Evolutionary conservation across 2,888 invertebrate genomes (phyloP), one percentile per base, ranked within the genome.

Genomic region (Halocaridina rubra): DNA sequence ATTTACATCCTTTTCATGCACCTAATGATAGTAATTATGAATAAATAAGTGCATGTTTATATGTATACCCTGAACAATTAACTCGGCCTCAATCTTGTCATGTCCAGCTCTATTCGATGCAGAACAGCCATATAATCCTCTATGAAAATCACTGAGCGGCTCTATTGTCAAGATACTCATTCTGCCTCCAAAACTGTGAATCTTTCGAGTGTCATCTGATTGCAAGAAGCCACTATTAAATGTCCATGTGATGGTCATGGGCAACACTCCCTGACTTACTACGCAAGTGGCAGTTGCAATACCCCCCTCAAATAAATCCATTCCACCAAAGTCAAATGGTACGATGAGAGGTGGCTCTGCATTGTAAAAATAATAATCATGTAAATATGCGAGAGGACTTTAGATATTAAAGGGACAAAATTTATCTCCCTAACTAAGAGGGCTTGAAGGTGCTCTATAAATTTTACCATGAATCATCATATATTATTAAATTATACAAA

Each of bases 91-190:
- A n/a, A 77, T 80, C 61, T 79, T 61, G 57, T 59, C 71, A 16
- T 39, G 30, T 16, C 89, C 89, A 57, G 89, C 89, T 16, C 86
- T 84, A 87, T 89, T 92, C 85, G 89, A 89, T 46, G 91, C 91
- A 33, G 90, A 89, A 86, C 92, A 92, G 3, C 91, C 91, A 89
- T 91, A 92, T 88, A 91, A 91, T 16, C 91, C 92, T 30, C 93
- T 93, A 91, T 95, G 95, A 32, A 86, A 74, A 30, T 78, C 79
- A 39, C 86, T 81, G 7, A 94, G 94, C 7, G 94, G 93, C 89
- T 94, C 93, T 89, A 95, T 95, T 90, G 93, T 94, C 89, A 95
- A 91, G 61, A 93, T 92, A 89, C 93, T 94, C 46, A 93, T 91
- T 94, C 92, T 89, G 93, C 93, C 84, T 33, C 78, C 78, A 33